Percentiles rank a stretch among this genome's conserved stretches.
Evolutionary conservation across 2,113 vertebrate genomes (phyloP).

Genomic region (Pica pica): DNA sequence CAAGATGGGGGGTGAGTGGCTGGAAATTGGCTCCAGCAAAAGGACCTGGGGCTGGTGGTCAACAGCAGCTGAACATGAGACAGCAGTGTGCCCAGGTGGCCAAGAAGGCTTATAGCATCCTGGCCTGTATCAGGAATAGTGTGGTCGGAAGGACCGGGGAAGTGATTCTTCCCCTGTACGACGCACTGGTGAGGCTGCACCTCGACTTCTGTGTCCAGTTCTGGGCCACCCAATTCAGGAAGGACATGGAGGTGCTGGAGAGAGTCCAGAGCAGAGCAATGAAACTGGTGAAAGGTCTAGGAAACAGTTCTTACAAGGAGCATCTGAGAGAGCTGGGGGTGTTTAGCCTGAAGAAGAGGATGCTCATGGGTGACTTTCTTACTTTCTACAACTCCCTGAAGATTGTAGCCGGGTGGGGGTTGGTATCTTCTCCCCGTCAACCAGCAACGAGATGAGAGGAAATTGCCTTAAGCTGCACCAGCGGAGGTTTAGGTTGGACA

Average conservation of each 20-base stretch:
- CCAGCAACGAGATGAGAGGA: neutral
- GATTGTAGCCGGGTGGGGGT: rapidly evolving
- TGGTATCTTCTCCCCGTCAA: rapidly evolving
- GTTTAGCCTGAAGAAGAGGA: neutral
- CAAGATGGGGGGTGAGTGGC: neutral
- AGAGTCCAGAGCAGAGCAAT: neutral
- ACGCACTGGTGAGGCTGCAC: neutral
- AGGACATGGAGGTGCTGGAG: neutral
- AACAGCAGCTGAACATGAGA: neutral
- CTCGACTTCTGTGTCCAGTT: neutral
- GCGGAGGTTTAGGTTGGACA: neutral
- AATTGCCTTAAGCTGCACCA: rapidly evolving
- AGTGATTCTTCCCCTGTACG: neutral
- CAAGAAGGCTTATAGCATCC: no score
- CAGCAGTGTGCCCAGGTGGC: neutral
- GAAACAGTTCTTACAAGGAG: neutral
- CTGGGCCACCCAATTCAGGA: neutral
- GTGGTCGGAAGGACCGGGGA: neutral
- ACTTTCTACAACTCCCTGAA: neutral
- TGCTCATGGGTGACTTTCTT: neutral
- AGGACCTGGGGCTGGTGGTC: neutral
- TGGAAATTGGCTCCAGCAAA: neutral
- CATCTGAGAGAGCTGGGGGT: neutral
- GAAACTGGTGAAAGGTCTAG: neutral
- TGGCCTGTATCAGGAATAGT: neutral